Conservation (phyloP, 2,797 vertebrate genomes). For the Poeciliopsis turneri region DNA sequence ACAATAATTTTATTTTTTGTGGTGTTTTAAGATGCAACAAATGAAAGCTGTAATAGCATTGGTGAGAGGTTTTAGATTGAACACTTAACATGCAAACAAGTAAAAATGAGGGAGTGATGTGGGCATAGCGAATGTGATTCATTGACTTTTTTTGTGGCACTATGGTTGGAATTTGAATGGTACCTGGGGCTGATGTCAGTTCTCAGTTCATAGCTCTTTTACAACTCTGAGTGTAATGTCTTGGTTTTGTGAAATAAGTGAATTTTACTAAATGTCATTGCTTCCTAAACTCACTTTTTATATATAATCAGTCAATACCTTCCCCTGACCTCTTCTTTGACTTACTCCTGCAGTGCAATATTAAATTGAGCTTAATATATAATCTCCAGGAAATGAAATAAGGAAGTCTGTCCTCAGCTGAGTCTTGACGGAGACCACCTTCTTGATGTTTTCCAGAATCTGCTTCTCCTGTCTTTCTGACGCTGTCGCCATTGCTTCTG, state of each 20-base stretch:
- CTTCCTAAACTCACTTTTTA: slow-evolving; percentile 23
- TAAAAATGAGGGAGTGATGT: slow-evolving; percentile 40
- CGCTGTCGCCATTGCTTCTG: slow-evolving; percentile 60
- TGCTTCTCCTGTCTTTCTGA: slow-evolving; percentile 55
- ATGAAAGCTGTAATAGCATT: slow-evolving; percentile 68
- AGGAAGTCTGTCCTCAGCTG: slow-evolving; percentile 76
- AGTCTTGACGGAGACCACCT: slow-evolving; percentile 74
- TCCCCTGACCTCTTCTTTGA: slow-evolving; percentile 24
- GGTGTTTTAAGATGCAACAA: slow-evolving; percentile 59
- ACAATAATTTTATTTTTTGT: slow-evolving; percentile 1
- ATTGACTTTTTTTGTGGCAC: slow-evolving; percentile 27
- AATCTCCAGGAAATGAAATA: slow-evolving; percentile 76
- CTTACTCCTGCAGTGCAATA: slow-evolving; percentile 59
- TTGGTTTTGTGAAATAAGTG: slow-evolving; percentile 36
- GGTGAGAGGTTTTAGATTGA: slow-evolving; percentile 40
- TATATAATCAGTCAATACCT: slow-evolving; percentile 20
- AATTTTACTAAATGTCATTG: slow-evolving; percentile 36
- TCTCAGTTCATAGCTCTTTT: slow-evolving; percentile 10
- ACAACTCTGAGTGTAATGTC: slow-evolving; percentile 21
- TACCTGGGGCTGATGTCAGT: slow-evolving; percentile 49
- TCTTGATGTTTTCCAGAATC: slow-evolving; percentile 72
- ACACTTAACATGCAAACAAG: slow-evolving; percentile 45
- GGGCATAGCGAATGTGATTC: slow-evolving; percentile 45
- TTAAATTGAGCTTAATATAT: slow-evolving; percentile 74
- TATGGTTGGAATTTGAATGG: slow-evolving; percentile 21